Conservation (phyloP, 2,888 invertebrate genomes). For the Aproaerema taeniolella region DNA sequence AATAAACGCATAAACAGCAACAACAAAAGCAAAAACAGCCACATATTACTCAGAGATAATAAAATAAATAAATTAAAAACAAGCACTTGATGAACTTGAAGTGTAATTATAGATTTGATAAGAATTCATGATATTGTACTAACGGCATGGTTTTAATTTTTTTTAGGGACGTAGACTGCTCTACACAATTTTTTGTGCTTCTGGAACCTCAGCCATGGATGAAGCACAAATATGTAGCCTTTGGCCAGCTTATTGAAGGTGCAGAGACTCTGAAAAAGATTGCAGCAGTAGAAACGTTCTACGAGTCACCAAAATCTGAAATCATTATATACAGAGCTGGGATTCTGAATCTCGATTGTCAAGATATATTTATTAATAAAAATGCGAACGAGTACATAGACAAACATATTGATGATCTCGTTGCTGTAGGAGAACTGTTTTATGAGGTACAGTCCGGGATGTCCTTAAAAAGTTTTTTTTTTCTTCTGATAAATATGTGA, state of each 20-base stretch:
- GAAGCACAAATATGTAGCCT: conserved; percentile 83
- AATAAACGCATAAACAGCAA: no score
- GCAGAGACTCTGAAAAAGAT: conserved; percentile 77
- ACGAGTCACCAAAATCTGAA: conserved; percentile 74
- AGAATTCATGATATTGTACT: no score
- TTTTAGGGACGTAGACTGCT: conserved; percentile 77
- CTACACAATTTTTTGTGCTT: conserved; percentile 83
- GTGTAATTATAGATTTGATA: no score
- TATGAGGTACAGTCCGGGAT: conserved; percentile 43
- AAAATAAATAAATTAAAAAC: no score
- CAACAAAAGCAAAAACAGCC: no score
- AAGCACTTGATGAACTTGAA: no score
- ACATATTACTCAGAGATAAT: no score
- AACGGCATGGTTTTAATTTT: no score
- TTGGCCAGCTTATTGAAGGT: conserved; percentile 84
- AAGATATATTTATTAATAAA: conserved; percentile 48
- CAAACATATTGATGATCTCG: conserved; percentile 52
- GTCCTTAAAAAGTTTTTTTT: no score
- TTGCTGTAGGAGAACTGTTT: conserved; percentile 37
- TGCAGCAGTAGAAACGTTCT: conserved; percentile 78
- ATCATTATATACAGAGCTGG: conserved; percentile 46
- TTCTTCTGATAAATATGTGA: no score
- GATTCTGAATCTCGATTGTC: conserved; percentile 55
- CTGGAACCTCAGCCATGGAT: conserved; percentile 83
- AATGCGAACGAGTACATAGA: conserved; percentile 45